Conservation (phyloP, 2,113 vertebrate species). For the Agelaius phoeniceus region DNA sequence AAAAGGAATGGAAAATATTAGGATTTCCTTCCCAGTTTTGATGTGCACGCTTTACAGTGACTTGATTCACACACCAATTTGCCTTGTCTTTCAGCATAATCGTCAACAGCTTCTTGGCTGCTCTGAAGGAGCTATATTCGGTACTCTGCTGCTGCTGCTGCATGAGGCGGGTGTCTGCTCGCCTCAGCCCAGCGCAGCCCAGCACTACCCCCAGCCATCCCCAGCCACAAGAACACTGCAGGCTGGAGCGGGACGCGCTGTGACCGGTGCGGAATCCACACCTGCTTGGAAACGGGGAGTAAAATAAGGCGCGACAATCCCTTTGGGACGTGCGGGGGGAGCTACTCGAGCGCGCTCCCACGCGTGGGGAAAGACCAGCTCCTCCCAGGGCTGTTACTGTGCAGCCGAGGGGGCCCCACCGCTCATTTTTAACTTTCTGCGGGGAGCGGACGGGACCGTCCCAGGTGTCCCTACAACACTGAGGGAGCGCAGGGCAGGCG, state of each 20-base stretch:
- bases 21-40: not conserved
- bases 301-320: not conserved
- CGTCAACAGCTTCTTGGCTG: not conserved
- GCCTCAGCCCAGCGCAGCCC: not conserved
- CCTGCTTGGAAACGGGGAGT: too few species aligned
- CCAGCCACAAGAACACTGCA: rapidly evolving
- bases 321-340: too few species aligned
- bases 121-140: not conserved
- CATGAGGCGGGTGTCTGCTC: not conserved
- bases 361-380: not conserved
- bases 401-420: not conserved
- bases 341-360: not conserved
- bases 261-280: rapidly evolving
- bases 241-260: not conserved
- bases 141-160: not conserved
- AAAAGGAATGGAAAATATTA: not conserved
- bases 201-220: rapidly evolving
- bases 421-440: not conserved
- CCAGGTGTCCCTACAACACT: not conserved
- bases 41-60: rapidly evolving
- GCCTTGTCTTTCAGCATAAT: not conserved
- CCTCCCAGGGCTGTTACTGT: not conserved
- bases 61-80: not conserved
- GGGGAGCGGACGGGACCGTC: not conserved
- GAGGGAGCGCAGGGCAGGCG: not conserved